Evolutionary conservation across 1,140 invertebrate species (phyloP).

Genomic region (Popillia japonica): DNA sequence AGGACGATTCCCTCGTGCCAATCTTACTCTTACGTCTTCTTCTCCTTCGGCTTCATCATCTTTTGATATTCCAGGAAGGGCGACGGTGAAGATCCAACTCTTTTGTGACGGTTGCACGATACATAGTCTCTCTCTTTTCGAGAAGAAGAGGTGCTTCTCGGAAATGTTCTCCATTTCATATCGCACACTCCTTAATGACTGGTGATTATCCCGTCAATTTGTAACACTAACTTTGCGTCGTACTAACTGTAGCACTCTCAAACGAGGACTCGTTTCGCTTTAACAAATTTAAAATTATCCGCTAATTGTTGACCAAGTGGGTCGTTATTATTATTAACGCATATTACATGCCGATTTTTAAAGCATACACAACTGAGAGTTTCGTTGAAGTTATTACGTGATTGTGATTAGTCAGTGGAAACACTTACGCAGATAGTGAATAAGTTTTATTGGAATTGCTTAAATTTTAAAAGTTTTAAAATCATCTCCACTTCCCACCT

Average conservation of each 20-base stretch:
- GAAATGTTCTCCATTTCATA: conserved; percentile 24
- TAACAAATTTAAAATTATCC: conserved; percentile 24
- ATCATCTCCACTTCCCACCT: too few relatives aligned
- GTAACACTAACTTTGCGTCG: neutral
- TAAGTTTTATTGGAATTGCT: too few relatives aligned
- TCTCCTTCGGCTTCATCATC: neutral
- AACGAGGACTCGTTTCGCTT: conserved; percentile 22
- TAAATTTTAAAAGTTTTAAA: too few relatives aligned
- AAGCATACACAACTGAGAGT: neutral
- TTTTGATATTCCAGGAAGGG: conserved; percentile 20
- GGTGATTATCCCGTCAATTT: conserved; percentile 28
- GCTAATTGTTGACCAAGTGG: neutral
- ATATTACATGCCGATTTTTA: conserved; percentile 5
- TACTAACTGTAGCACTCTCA: neutral
- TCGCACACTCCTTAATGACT: conserved; percentile 22
- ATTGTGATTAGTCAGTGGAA: too few relatives aligned
- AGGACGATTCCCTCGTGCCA: conserved; percentile 11
- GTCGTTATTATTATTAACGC: conserved; percentile 4
- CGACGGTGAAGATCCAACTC: neutral
- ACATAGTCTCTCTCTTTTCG: neutral
- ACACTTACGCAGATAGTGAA: too few relatives aligned
- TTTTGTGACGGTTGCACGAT: neutral
- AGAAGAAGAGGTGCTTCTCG: neutral
- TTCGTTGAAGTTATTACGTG: neutral
- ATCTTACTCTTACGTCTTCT: conserved; percentile 15